A percentile compares a stretch with the other conserved stretches of the same genome.
Evolutionary conservation across 2,797 vertebrate genomes (phyloP).

Genomic region (Margarornis squamiger): DNA sequence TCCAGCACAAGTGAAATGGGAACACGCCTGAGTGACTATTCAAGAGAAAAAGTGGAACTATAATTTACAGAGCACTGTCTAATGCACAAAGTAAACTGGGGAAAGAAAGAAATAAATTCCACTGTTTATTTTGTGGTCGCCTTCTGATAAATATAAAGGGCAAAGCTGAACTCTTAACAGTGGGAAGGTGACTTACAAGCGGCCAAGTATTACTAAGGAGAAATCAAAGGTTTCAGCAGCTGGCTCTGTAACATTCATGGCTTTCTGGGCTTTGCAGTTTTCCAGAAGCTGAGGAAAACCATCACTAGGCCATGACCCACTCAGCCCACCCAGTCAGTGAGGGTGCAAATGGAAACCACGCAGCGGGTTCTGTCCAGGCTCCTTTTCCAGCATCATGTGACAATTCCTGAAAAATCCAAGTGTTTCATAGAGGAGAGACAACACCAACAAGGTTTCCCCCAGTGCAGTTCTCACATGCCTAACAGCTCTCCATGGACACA

Average conservation of each 20-base stretch:
- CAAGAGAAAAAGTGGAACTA: neutral
- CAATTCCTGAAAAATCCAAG: neutral
- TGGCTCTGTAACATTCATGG: neutral
- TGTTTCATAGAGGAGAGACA: neutral
- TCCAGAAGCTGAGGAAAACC: neutral
- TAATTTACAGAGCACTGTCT: slow-evolving; percentile 14
- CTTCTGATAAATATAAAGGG: neutral
- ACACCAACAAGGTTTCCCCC: neutral
- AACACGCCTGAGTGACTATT: neutral
- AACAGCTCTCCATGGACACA: neutral
- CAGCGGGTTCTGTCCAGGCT: neutral
- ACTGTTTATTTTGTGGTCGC: neutral
- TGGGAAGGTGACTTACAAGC: neutral
- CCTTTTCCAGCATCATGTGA: fast-evolving
- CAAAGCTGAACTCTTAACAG: neutral
- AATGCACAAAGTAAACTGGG: slow-evolving; percentile 19
- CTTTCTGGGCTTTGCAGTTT: neutral
- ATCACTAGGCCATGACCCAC: neutral
- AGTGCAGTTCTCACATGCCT: neutral
- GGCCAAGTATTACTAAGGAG: neutral
- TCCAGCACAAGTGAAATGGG: neutral
- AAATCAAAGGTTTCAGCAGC: neutral
- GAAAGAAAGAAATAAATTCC: neutral
- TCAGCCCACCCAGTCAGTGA: neutral
- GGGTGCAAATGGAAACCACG: neutral